Percentiles rank a stretch among this genome's conserved stretches.
Conservation (phyloP, 30 jellyfish, hydroid and myxozoan genomes). For the Aurelia sp. region DNA sequence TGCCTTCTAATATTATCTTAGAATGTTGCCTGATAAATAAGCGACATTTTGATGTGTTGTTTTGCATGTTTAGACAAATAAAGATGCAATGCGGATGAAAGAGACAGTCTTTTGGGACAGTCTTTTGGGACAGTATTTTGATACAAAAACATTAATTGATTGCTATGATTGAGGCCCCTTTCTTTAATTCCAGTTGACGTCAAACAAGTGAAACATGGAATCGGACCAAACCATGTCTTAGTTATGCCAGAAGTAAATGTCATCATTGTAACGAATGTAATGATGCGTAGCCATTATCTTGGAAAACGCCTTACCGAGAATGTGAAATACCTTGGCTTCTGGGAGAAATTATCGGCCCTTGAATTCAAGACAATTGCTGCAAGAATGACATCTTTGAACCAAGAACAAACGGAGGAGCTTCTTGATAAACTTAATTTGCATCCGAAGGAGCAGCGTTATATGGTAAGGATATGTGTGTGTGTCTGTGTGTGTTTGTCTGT, state of each 20-base stretch:
- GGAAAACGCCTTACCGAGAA: conserved; percentile 56
- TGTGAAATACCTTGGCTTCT: conserved; percentile 57
- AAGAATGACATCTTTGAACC: conserved; percentile 74
- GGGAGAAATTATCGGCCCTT: conserved; percentile 59
- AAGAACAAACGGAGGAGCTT: conserved; percentile 56
- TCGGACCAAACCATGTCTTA: conserved; percentile 15
- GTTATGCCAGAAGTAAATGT: conserved; percentile 67
- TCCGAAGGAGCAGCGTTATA: conserved; percentile 20
- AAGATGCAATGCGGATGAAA: too few relatives aligned
- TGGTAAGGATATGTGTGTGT: conserved; percentile 16
- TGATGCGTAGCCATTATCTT: conserved; percentile 68
- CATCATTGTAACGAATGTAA: conserved; percentile 49
- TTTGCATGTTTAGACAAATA: too few relatives aligned
- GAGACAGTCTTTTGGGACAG: too few relatives aligned
- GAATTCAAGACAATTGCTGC: conserved; percentile 72
- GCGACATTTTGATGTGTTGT: too few relatives aligned
- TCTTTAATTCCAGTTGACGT: too few relatives aligned
- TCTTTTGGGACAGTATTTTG: too few relatives aligned
- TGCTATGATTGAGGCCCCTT: too few relatives aligned
- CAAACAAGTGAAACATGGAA: neutral
- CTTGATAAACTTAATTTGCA: conserved; percentile 32
- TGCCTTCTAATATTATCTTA: too few relatives aligned
- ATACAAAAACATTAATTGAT: too few relatives aligned
- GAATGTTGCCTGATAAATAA: too few relatives aligned
- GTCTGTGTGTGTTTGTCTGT: too few relatives aligned